Base-by-base conservation (phyloP, 92 coral and sea anemone species). In the Meandrina meandrites region DNA sequence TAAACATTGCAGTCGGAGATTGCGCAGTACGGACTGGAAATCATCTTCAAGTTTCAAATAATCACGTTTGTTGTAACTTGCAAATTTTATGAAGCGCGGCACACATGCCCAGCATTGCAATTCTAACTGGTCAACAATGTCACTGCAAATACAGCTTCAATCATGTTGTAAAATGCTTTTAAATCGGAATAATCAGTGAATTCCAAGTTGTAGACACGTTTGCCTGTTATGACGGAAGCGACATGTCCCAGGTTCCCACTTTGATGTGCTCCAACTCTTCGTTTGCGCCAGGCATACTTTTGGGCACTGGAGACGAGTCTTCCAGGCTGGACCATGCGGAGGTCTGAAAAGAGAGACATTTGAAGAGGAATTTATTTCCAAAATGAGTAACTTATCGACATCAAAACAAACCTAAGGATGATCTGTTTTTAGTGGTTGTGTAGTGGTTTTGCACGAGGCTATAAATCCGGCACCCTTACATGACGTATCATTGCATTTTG, bases 321-420 rank as follows among this genome's bases (percentile, higher is more conserved):
- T 18, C 93, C 93, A 11, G 94, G 97, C 35, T 86, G 91, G 58
- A 94, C 91, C 79, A 82, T 94, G 75, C 75, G 84, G 53, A 94
- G 81, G 60, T 87, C 97, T 94, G 85, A 35, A 83, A 79, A 37
- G 7, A 80, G 76, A 53, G 17, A 22, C 0, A 6, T 76, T 16
- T 19, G 22, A 17, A 10, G 56, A 40, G 17, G 53, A 37, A 11
- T 32, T 12, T 53, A 11, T 12, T 53, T 14, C 45, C 3, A 40
- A 12, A 53, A 53, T 2, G 58, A 11, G 18, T 53, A 53, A 53
- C 58, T 56, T 56, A 56, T 56, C 62, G 24, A 56, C 15, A 56
- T 1, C 16, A 15, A 56, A 56, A 14, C 17, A 51, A 14, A 9
- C 4, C 4, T 17, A 5, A 56, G 62, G 62, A 56, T 5, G n/a